Evolutionary conservation across 1,140 invertebrate genomes (phyloP), one percentile per base, ranked within the genome.

Genomic region (Cylas formicarius): DNA sequence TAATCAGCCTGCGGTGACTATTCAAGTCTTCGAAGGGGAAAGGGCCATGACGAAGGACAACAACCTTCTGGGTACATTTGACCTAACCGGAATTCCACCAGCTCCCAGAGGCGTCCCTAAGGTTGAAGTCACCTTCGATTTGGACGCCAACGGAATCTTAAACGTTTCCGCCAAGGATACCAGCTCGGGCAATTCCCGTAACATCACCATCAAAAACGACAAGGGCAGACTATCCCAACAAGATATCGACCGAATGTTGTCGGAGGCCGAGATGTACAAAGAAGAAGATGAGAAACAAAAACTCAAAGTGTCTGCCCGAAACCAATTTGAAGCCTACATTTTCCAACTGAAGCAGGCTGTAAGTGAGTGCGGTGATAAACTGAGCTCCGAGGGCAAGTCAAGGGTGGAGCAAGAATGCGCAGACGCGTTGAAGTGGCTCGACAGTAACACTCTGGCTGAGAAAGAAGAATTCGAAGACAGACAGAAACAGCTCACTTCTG

Each of bases 181-280:
- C 38, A 74, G 70, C 6, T 74, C 72, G 0, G 73, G 72, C 0
- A 58, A 58, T 23, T 44, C 49, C 3, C 24, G 36, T 16, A 84
- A 87, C 55, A 89, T 90, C 52, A 86, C 81, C n/a, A 88, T 90
- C 45, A 86, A 82, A 14, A 90, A 90, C 58, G 86, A 90, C 61
- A 87, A 87, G 58, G 82, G 85, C 14, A 72, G 86, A 33, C 65
- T 88, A 2, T 76, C 73, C 7, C 86, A 89, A 57, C 81, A 84
- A 18, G 84, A 88, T 47, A 90, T 90, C 56, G 84, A 90, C 29
- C 71, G 79, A 27, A 90, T 92, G 82, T 77, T 85, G 8, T 75
- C 75, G 13, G 78, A 81, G 38, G 77, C 73, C 1, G 69, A 75
- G 29, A 66, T 57, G 22, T 87, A 80, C 61, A 78, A 76, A 52